Evolutionary conservation across 2,113 vertebrate genomes (phyloP), one percentile per base, ranked within the genome.

Genomic region (Gnathochromis pfefferi): DNA sequence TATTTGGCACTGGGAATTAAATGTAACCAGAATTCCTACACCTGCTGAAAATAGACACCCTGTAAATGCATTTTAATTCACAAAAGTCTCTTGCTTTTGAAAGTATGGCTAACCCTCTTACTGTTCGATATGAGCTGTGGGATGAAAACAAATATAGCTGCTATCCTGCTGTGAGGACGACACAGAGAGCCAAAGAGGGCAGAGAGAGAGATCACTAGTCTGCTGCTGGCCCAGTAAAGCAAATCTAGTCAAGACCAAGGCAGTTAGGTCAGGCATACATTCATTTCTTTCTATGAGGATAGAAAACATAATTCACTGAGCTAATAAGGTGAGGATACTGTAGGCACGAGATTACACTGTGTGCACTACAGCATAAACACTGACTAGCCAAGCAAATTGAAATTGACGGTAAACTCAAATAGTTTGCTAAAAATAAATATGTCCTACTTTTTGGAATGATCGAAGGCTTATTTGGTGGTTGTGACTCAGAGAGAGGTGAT

Each of bases 201-300:
- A 55, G 28, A 42, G 19, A 21, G 33, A 63, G 63, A 82, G 57
- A 85, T 60, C 23, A 57, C 45, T 47, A 38, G 49, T 81, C 84
- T 23, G 42, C 63, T 9, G 26, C 83, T 95, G 94, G 93, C 89
- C 92, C 87, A 93, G n/a, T 89, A 86, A 73, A 87, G 55, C 53
- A 42, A 80, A 45, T 79, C 31, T 38, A 51, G 33, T 14, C 5
- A 80, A 51, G 58, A 13, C 38, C 1, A 49, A 28, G 3, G 60
- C 81, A 88, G 84, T 17, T 9, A 79, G 78, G 58, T 90, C 85
- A 88, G 31, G 42, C 73, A 91, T 87, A 49, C 79, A 80, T 90
- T 80, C 2, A 40, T 47, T 65, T 84, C 21, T 87, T 16, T 21
- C 16, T 54, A 53, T 13, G 78, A 75, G 65, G 33, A 68, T n/a